These are phyloP conservation scores for Cheilosia grossa DNA, from an alignment of 2,888 invertebrate species.

Conservation along the genomic window DNA sequence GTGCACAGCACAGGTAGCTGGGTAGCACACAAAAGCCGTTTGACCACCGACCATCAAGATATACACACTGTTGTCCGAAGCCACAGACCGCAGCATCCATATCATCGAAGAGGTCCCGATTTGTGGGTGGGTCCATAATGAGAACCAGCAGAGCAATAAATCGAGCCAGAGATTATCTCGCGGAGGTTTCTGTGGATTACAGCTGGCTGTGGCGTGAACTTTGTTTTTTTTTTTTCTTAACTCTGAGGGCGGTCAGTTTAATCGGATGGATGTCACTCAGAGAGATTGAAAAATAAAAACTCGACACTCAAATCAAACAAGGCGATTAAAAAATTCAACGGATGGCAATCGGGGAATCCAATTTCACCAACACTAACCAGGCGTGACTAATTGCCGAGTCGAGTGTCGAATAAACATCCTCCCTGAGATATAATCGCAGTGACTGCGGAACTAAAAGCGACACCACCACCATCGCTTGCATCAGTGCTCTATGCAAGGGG, in stretches of 20 bases:
- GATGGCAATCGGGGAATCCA: constrained; percentile 58
- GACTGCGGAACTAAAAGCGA: constrained; percentile 47
- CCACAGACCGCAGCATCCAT: constrained; percentile 61
- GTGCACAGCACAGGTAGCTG: constrained; percentile 63
- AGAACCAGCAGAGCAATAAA: constrained; percentile 67
- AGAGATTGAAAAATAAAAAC: constrained; percentile 47
- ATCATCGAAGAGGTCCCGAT: constrained; percentile 69
- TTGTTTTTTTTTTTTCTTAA: constrained; percentile 16
- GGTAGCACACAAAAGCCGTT: constrained; percentile 63
- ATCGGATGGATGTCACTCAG: constrained; percentile 66
- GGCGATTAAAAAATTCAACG: constrained; percentile 5
- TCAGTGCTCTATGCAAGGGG: constrained; percentile 54
- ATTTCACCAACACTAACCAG: constrained; percentile 67
- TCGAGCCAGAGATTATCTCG: constrained; percentile 66
- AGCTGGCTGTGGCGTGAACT: not conserved
- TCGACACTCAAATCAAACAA: constrained; percentile 10
- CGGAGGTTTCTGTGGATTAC: constrained; percentile 39
- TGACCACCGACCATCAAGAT: constrained; percentile 62
- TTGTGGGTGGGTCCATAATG: constrained; percentile 74
- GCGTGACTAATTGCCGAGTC: constrained; percentile 72
- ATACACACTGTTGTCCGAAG: constrained; percentile 45
- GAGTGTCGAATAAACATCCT: constrained; percentile 65
- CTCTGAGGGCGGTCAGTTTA: constrained; percentile 66
- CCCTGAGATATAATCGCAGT: constrained; percentile 59
- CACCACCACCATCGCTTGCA: constrained; percentile 25